A percentile compares a stretch with the other conserved stretches of the same genome.
Evolutionary conservation across 2,888 invertebrate species (phyloP).

Genomic region (Lasioglossum figueresi): DNA sequence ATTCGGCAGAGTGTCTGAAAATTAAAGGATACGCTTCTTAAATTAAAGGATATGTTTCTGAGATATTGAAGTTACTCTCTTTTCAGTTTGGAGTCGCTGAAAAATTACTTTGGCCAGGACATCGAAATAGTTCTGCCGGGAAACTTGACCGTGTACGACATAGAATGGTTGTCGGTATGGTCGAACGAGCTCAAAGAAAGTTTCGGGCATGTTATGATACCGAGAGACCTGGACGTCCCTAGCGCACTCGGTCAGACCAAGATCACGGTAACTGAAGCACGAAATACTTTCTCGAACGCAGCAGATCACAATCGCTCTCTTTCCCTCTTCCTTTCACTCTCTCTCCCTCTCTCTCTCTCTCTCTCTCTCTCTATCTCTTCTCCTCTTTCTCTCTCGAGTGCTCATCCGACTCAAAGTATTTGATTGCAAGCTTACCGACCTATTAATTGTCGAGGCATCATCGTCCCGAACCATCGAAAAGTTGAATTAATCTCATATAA

Average conservation of each 20-base stretch:
- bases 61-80: neutral
- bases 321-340: no score
- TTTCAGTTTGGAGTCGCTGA: slow-evolving; percentile 89
- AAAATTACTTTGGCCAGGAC: slow-evolving; percentile 95
- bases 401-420: neutral
- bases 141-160: slow-evolving; percentile 93
- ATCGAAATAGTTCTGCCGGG: slow-evolving; percentile 95
- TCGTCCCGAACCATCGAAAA: neutral
- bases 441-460: neutral
- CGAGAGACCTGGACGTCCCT: slow-evolving; percentile 94
- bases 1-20: neutral
- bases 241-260: slow-evolving; percentile 95
- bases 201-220: slow-evolving; percentile 95
- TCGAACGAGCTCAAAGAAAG: slow-evolving; percentile 95
- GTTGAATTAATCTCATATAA: slow-evolving; percentile 44
- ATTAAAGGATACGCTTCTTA: neutral
- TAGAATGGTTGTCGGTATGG: slow-evolving; percentile 96
- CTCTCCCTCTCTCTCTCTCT: neutral
- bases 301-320: slow-evolving; percentile 7
- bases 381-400: neutral
- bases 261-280: slow-evolving; percentile 89
- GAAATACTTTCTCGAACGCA: neutral
- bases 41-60: neutral
- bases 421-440: neutral
- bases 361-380: no score